Conservation (phyloP, 2,113 vertebrate species). For the Chloropsis hardwickii region DNA sequence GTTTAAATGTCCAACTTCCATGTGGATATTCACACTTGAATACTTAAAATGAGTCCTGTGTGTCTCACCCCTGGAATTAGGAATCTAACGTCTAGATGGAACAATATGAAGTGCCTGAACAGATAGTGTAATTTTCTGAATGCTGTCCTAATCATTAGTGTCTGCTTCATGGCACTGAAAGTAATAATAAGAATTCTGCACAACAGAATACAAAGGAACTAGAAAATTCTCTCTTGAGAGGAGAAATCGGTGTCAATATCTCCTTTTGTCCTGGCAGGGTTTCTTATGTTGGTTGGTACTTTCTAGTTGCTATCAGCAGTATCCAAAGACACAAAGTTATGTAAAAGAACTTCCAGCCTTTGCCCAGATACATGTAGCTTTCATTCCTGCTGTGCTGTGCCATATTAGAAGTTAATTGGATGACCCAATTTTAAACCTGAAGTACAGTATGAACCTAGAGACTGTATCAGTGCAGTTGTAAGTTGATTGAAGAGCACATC, state of each 20-base stretch:
- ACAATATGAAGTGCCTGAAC: neutral
- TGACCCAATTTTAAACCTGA: constrained; percentile 4
- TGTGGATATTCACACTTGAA: neutral
- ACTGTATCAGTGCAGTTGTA: neutral
- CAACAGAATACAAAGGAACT: neutral
- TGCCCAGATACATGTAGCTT: neutral
- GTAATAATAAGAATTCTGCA: neutral
- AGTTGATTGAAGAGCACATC: neutral
- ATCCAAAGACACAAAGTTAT: neutral
- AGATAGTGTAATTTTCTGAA: neutral
- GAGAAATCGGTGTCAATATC: neutral
- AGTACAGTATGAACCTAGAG: neutral
- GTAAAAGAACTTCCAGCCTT: constrained; percentile 7
- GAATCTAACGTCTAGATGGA: neutral
- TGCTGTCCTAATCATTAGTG: neutral
- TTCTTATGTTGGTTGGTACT: neutral
- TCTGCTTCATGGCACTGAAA: neutral
- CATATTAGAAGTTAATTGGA: constrained; percentile 12
- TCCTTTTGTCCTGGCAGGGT: neutral
- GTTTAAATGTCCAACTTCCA: neutral
- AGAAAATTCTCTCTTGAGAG: neutral
- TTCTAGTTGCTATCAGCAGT: constrained; percentile 23
- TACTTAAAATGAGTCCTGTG: neutral
- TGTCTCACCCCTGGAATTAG: neutral
- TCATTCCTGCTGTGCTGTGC: neutral